Evolutionary conservation across 2,888 invertebrate species (phyloP), one percentile per base, ranked within the genome.

Genomic region (Syritta pipiens): DNA sequence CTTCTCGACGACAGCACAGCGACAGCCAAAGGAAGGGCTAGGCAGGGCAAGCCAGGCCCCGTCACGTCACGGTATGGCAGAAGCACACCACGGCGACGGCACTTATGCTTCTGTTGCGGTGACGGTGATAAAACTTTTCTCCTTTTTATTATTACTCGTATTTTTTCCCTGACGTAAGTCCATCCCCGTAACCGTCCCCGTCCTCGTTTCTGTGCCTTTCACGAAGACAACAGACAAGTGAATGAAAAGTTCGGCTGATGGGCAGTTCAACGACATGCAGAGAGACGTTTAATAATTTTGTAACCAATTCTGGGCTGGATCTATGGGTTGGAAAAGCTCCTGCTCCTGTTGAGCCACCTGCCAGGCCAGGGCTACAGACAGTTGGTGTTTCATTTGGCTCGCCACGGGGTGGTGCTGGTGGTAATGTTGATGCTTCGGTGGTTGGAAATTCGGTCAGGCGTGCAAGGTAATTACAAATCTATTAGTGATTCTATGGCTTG

Each of bases 401-500:
- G 53, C 71, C 60, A 60, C 48, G 72, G 77, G 65, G 65, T 71
- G 65, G 59, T 69, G 37, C 37, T 37, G 32, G 10, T 53, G 65
- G 55, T 35, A 28, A 44, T 35, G 35, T 28, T 14, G 53, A 6
- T 32, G 42, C 6, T 42, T 20, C 32, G 48, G 40, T 46, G 42
- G 55, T 67, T 67, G 67, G 20, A 74, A 79, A 63, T n/a, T 57
- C 72, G 74, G 62, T 60, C 55, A 57, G 55, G 67, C 79, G 67
- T 79, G 62, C 74, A 79, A 79, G 79, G 79, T 79, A 79, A 79
- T 79, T 79, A 79, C 74, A 79, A 79, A 79, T 67, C 79, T 79
- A 79, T 79, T 79, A 79, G 72, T 68, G 67, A 62, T 74, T 74
- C 20, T 62, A 62, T 59, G 63, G 37, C 49, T 69, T 69, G 42